Evolutionary conservation across 1,140 invertebrate species (phyloP).

Genomic region (Drosophila obscura): DNA sequence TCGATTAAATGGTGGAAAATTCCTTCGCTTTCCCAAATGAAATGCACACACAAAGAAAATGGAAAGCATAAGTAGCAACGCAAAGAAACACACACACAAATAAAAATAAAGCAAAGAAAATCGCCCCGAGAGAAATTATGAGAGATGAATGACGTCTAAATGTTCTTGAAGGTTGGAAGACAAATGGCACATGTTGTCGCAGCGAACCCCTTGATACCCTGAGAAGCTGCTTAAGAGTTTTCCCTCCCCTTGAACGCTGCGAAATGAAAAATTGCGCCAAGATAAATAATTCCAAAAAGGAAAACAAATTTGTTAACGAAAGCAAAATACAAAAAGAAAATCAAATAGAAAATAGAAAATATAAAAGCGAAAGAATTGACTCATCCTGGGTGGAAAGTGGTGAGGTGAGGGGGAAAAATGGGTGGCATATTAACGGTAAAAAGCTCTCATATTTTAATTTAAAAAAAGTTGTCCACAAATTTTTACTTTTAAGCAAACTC

Average conservation of each 20-base stretch:
- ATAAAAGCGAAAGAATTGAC: slow-evolving; percentile 11
- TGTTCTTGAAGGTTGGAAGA: slow-evolving; percentile 76
- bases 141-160: slow-evolving; percentile 82
- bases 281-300: slow-evolving; percentile 60
- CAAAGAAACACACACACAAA: slow-evolving; percentile 12
- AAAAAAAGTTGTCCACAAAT: slow-evolving; percentile 36
- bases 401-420: background rate
- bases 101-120: slow-evolving; percentile 45
- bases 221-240: slow-evolving; percentile 26
- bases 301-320: slow-evolving; percentile 57
- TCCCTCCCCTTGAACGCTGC: no score
- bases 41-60: no score
- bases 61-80: slow-evolving; percentile 20
- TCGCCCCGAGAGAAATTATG: slow-evolving; percentile 62
- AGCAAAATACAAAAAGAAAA: slow-evolving; percentile 9
- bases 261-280: slow-evolving; percentile 52
- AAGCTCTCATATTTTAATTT: slow-evolving; percentile 26
- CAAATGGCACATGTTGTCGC: slow-evolving; percentile 75
- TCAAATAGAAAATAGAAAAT: slow-evolving; percentile 9
- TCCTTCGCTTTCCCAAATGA: no score
- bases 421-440: background rate
- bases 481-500: slow-evolving; percentile 46
- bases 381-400: slow-evolving; percentile 6
- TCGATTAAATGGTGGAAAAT: no score
- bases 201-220: slow-evolving; percentile 15